A percentile compares a stretch with the other conserved stretches of the same genome.
Conservation (phyloP, 2,797 vertebrate species). For the Thripadectes ignobilis region DNA sequence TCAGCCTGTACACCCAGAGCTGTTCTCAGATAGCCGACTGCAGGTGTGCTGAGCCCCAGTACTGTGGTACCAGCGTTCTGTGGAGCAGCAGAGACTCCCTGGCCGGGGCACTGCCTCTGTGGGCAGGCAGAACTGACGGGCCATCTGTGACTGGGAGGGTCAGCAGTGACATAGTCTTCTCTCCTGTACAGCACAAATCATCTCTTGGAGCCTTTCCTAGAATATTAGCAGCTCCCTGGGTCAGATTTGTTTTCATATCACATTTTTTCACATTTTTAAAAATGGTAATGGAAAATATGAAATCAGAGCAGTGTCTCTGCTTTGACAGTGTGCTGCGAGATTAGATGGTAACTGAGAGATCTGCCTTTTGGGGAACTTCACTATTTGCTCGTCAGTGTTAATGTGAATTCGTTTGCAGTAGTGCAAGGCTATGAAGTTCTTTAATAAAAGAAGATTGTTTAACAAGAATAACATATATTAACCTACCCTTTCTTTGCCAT, state of each 20-base stretch:
- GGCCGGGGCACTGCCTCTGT: fast-evolving
- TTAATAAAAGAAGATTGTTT: not conserved
- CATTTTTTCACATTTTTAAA: not conserved
- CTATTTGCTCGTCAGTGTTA: not conserved
- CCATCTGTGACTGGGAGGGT: not conserved
- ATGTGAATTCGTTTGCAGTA: not conserved
- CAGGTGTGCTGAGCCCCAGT: fast-evolving
- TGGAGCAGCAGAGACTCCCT: not conserved
- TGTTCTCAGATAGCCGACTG: fast-evolving
- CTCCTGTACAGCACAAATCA: not conserved
- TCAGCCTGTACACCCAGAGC: not conserved
- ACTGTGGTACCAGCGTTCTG: fast-evolving
- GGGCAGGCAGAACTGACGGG: not conserved
- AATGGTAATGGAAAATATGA: not conserved
- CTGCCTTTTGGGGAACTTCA: not conserved
- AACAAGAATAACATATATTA: not conserved
- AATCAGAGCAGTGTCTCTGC: not conserved
- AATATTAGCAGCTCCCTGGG: not conserved
- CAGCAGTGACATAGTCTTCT: not conserved
- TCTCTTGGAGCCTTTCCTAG: not conserved
- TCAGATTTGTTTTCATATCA: not conserved
- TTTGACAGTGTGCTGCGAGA: not conserved
- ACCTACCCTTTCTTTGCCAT: not conserved
- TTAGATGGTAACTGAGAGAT: not conserved
- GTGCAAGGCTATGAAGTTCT: not conserved